Evolutionary conservation across 2,113 vertebrate genomes (phyloP).

Genomic region (Cnemophilus loriae): DNA sequence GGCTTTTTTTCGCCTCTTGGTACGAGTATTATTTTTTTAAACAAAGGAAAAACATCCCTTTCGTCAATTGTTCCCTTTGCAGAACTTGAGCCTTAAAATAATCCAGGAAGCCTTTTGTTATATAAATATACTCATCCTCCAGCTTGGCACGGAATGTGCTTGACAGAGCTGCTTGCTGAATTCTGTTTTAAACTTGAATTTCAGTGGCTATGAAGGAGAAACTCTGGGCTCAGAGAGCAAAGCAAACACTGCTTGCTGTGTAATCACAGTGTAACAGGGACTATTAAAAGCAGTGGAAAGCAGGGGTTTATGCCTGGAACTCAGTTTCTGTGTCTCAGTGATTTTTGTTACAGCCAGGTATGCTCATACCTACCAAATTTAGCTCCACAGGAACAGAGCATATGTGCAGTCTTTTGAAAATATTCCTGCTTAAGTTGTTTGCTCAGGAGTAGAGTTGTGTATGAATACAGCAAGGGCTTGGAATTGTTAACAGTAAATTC

Average conservation of each 20-base stretch:
- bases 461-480: background rate
- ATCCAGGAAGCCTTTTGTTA: conserved; percentile 16
- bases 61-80: background rate
- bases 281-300: background rate
- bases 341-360: background rate
- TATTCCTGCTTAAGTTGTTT: background rate
- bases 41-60: background rate
- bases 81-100: conserved; percentile 12
- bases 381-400: background rate
- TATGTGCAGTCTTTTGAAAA: background rate
- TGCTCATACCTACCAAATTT: background rate
- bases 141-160: background rate
- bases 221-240: background rate
- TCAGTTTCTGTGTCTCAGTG: background rate
- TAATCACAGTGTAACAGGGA: background rate
- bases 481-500: background rate
- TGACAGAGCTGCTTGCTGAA: background rate
- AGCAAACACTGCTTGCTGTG: background rate
- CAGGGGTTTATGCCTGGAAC: background rate
- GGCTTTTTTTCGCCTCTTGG: background rate
- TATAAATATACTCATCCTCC: background rate
- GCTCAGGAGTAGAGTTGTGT: background rate
- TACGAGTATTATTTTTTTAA: background rate
- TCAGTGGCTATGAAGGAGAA: background rate
- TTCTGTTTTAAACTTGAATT: background rate